Evolutionary conservation across 2,888 invertebrate genomes (phyloP).

Genomic region (Physocephala rufipes): DNA sequence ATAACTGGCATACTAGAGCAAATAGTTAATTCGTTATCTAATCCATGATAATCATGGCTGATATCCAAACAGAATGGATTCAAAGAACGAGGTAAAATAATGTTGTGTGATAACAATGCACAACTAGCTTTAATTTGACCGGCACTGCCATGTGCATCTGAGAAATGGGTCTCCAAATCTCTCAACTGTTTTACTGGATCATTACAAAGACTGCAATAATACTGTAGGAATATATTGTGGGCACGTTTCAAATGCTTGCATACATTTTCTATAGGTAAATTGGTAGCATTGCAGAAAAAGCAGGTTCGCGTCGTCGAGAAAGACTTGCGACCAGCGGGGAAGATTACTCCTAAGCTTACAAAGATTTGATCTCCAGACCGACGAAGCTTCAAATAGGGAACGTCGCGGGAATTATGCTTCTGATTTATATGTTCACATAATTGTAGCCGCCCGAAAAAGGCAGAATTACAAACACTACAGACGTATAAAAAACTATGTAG

Average conservation of each 20-base stretch:
- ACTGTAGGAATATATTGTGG: conserved; percentile 42
- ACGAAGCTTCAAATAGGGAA: conserved; percentile 39
- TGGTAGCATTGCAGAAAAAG: conserved; percentile 41
- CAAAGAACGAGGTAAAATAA: conserved; percentile 35
- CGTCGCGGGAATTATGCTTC: conserved; percentile 45
- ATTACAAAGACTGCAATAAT: conserved; percentile 45
- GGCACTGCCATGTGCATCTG: conserved; percentile 29
- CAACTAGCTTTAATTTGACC: conserved; percentile 40
- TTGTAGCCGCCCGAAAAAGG: conserved; percentile 35
- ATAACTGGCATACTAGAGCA: not conserved
- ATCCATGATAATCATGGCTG: not conserved
- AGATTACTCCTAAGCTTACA: conserved; percentile 36
- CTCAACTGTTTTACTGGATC: conserved; percentile 34
- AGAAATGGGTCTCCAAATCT: conserved; percentile 39
- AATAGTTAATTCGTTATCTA: not conserved
- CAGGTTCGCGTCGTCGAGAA: conserved; percentile 44
- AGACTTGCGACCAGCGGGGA: conserved; percentile 39
- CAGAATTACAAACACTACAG: conserved; percentile 41
- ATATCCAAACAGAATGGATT: conserved; percentile 33
- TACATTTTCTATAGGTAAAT: conserved; percentile 36
- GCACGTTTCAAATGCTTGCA: conserved; percentile 43
- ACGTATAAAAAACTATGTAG: conserved; percentile 41
- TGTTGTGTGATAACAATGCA: conserved; percentile 38
- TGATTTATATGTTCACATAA: conserved; percentile 37
- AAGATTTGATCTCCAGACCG: conserved; percentile 19